A percentile compares a stretch with the other conserved stretches of the same genome.
Conservation (phyloP, 2,888 invertebrate species). For the Chrysolina haemoptera region DNA sequence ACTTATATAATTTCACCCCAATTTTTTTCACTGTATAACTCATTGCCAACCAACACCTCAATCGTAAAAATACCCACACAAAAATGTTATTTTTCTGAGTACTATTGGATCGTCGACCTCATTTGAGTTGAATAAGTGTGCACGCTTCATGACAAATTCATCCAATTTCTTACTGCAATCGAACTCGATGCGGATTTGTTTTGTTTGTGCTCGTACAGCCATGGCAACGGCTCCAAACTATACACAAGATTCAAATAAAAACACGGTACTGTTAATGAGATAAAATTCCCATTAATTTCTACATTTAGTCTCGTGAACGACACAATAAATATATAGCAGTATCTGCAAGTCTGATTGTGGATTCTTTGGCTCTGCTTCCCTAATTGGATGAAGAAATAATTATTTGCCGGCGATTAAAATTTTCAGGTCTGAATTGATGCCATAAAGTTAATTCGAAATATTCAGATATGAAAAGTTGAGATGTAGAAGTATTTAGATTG, state of each 20-base stretch:
- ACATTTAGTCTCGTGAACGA: conserved; percentile 62
- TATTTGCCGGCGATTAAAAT: conserved; percentile 56
- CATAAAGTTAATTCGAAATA: not conserved
- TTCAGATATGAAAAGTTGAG: no score
- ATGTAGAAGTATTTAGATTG: no score
- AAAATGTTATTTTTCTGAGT: not conserved
- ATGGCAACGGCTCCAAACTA: conserved; percentile 36
- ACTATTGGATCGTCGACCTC: not conserved
- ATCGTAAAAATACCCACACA: not conserved
- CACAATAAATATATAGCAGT: conserved; percentile 64
- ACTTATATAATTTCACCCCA: no score
- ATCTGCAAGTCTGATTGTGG: conserved; percentile 60
- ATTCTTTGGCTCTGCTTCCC: conserved; percentile 61
- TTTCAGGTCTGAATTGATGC: conserved; percentile 27
- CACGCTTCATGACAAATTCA: conserved; percentile 18
- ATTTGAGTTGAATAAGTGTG: not conserved
- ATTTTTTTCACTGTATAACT: no score
- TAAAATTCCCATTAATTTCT: conserved; percentile 66
- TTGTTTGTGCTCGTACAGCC: conserved; percentile 29
- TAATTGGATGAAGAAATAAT: conserved; percentile 66
- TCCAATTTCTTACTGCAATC: conserved; percentile 10
- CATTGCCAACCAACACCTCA: not conserved
- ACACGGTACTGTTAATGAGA: conserved; percentile 63
- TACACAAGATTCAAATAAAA: conserved; percentile 55
- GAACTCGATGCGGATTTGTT: conserved; percentile 35